Evolutionary conservation across 2,113 vertebrate species (phyloP).

Genomic region (Pseudopipra pipra): DNA sequence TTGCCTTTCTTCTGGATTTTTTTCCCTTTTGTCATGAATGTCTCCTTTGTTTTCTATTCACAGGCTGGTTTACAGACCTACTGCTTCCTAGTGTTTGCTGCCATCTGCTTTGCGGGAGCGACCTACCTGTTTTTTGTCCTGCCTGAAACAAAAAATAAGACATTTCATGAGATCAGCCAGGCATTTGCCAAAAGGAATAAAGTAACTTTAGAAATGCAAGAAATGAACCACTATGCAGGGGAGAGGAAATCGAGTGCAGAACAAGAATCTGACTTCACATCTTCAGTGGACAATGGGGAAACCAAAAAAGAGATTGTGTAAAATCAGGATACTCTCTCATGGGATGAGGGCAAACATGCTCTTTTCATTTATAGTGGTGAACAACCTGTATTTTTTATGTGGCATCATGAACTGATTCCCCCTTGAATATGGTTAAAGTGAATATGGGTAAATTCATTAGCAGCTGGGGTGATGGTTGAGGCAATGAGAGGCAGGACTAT

Average conservation of each 20-base stretch:
- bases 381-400: not conserved
- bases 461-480: not conserved
- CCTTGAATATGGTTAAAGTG: not conserved
- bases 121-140: conserved; percentile 84
- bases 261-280: conserved; percentile 36
- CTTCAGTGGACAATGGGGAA: not conserved
- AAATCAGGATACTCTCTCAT: not conserved
- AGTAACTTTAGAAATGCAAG: conserved; percentile 54
- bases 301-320: conserved; percentile 30
- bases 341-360: rapidly evolving
- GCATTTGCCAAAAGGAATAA: conserved; percentile 90
- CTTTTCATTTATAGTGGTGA: not conserved
- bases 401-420: not conserved
- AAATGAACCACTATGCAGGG: conserved; percentile 49
- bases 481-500: not conserved
- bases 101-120: conserved; percentile 77
- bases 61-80: conserved; percentile 83
- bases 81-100: conserved; percentile 90
- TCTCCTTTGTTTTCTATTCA: conserved; percentile 4
- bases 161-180: conserved; percentile 87
- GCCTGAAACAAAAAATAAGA: conserved; percentile 96
- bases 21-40: not conserved
- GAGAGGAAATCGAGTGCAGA: not conserved
- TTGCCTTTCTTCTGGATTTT: not conserved
- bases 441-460: not conserved